Evolutionary conservation across 1,140 invertebrate genomes (phyloP).

Genomic region (Danaus plexippus): DNA sequence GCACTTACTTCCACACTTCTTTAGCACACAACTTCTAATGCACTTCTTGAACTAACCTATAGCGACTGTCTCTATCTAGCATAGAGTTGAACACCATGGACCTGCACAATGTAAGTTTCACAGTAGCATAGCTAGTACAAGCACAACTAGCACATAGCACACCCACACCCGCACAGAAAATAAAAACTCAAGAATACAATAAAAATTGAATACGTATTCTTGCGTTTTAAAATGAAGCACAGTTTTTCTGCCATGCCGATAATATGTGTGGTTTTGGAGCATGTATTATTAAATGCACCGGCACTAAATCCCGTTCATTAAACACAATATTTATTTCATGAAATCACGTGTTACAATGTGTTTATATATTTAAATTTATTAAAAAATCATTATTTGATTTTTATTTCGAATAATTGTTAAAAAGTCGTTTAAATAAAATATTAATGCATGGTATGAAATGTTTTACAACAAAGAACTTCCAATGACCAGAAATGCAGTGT

Average conservation of each 20-base stretch:
- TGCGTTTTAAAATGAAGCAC: conserved; percentile 31
- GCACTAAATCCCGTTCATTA: conserved; percentile 3
- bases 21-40: conserved; percentile 61
- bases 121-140: conserved; percentile 54
- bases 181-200: conserved; percentile 36
- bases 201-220: conserved; percentile 26
- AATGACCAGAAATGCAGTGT: conserved; percentile 12
- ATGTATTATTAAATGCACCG: conserved; percentile 28
- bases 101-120: conserved; percentile 57
- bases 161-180: conserved; percentile 53
- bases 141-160: conserved; percentile 48
- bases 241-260: conserved; percentile 8
- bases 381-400: too few relatives aligned
- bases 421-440: too few relatives aligned
- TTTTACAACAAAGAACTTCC: too few relatives aligned
- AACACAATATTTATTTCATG: conserved; percentile 8
- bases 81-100: conserved; percentile 52
- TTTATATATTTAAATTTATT: too few relatives aligned
- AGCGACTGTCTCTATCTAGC: conserved; percentile 61
- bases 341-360: not conserved
- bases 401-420: too few relatives aligned
- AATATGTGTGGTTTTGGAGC: conserved; percentile 20
- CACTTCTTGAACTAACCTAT: conserved; percentile 56
- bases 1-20: conserved; percentile 52
- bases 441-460: too few relatives aligned